These are phyloP conservation scores for Rhea americana DNA, from an alignment of 2,113 vertebrate species.

Conservation along the genomic window DNA sequence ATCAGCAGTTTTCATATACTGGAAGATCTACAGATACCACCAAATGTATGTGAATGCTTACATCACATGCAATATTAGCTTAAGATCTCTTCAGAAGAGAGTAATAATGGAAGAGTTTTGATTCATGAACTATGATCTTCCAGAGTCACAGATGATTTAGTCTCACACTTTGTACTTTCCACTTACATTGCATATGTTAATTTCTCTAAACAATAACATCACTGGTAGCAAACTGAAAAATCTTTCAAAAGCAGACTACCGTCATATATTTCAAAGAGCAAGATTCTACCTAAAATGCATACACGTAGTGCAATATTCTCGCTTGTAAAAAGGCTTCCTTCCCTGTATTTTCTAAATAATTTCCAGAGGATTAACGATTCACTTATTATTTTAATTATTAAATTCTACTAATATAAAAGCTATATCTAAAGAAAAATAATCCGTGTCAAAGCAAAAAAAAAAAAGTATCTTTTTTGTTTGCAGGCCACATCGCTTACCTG, in stretches of 20 bases:
- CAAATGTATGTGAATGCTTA: not conserved
- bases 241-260: not conserved
- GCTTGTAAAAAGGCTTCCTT: not conserved
- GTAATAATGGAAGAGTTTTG: not conserved
- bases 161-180: not conserved
- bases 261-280: not conserved
- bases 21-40: not conserved
- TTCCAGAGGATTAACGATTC: not conserved
- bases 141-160: not conserved
- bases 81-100: not conserved
- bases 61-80: not conserved
- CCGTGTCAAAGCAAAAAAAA: not conserved
- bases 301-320: not conserved
- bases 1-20: not conserved
- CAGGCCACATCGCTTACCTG: conserved; percentile 73
- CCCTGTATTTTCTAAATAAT: not conserved
- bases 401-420: not conserved
- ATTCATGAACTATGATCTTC: not conserved
- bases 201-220: not conserved
- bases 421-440: not conserved
- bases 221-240: not conserved
- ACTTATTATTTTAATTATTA: not conserved
- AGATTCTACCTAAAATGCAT: no score
- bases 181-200: not conserved
- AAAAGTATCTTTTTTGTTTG: no score